Conservation (phyloP, 1,140 invertebrate genomes). For the Arctopsyche grandis region DNA sequence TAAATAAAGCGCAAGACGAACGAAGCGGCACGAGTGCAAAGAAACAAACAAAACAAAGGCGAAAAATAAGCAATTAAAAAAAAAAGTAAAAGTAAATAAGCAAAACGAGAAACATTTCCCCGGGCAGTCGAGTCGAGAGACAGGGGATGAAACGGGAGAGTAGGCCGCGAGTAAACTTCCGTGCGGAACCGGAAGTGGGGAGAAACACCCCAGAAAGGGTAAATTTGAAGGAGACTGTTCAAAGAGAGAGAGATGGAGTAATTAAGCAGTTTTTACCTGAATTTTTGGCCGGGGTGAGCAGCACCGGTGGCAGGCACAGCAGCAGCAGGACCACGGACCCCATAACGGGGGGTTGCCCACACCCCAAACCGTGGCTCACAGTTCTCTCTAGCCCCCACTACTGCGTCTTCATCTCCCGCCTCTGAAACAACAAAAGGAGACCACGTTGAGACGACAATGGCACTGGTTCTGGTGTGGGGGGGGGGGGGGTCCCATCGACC, state of each 20-base stretch:
- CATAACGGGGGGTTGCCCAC: conserved; percentile 42
- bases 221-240: background rate
- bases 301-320: conserved; percentile 49
- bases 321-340: conserved; percentile 48
- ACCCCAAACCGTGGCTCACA: background rate
- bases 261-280: conserved; percentile 40
- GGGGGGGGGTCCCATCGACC: too few relatives aligned
- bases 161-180: too few relatives aligned
- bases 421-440: conserved; percentile 14
- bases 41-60: background rate
- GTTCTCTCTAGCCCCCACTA: background rate
- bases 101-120: conserved; percentile 17
- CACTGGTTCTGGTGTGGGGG: too few relatives aligned
- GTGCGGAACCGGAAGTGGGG: background rate
- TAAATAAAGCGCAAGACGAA: background rate
- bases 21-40: background rate
- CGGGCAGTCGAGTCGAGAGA: background rate
- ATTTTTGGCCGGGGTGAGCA: conserved; percentile 51
- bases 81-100: conserved; percentile 15
- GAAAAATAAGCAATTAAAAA: conserved; percentile 25
- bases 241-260: background rate
- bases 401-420: background rate
- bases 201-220: background rate
- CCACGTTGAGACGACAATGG: conserved; percentile 17
- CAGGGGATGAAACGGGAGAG: background rate